phyloP scores from a whole-genome alignment of 2,797 vertebrate genomes.

The Molossus molossus region DNA sequence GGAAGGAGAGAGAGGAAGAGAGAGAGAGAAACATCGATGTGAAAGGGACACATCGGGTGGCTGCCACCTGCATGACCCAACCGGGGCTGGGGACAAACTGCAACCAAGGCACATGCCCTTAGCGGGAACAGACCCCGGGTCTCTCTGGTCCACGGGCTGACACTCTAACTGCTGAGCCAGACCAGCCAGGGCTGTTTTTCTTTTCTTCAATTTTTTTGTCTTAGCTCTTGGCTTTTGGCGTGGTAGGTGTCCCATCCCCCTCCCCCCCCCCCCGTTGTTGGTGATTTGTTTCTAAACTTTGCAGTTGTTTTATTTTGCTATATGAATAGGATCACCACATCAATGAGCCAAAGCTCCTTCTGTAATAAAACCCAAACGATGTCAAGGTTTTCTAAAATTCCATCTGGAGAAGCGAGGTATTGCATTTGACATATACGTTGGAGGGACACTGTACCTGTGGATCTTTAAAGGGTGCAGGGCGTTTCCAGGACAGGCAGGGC shows the following conservation, averaged over 20 bases:
- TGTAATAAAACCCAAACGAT: neutral
- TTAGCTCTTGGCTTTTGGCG: neutral
- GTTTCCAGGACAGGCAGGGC: neutral
- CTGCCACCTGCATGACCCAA: too few relatives aligned
- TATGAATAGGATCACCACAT: neutral
- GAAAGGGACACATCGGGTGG: too few relatives aligned
- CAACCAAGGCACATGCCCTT: too few relatives aligned
- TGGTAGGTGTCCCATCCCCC: too few relatives aligned
- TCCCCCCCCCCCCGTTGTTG: neutral
- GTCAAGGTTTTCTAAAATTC: neutral
- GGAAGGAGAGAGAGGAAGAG: too few relatives aligned
- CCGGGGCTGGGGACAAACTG: too few relatives aligned
- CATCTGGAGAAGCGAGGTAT: neutral
- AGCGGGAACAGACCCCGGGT: too few relatives aligned
- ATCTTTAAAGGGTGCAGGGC: neutral
- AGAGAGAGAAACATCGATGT: too few relatives aligned
- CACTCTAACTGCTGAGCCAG: too few relatives aligned
- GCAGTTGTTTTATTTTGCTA: slow-evolving; percentile 19
- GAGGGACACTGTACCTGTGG: neutral
- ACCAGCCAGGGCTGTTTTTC: neutral
- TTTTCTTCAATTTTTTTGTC: neutral
- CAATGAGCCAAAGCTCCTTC: neutral
- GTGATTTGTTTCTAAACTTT: slow-evolving; percentile 36
- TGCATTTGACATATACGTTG: neutral
- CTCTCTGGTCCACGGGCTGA: too few relatives aligned